A percentile compares a stretch with the other conserved stretches of the same genome.
phyloP scores from a whole-genome alignment of 2,888 invertebrate species.

The Ceramica pisi region DNA sequence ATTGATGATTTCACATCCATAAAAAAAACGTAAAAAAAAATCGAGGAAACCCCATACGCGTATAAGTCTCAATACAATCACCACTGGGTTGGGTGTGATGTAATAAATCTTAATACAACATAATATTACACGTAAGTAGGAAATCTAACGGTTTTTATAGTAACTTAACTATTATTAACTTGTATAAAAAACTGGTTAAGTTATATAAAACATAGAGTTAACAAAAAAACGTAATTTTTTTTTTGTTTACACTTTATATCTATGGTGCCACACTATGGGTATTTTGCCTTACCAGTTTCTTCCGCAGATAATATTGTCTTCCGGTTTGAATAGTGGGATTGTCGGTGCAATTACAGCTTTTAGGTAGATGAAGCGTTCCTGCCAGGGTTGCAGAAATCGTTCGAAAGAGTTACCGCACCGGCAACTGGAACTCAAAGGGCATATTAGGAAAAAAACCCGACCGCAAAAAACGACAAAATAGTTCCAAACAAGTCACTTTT shows the following conservation, averaged over 20 bases:
- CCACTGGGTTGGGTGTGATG: background rate
- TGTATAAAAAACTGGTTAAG: background rate
- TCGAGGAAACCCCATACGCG: constrained; percentile 8
- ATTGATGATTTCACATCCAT: no score
- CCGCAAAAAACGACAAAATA: no score
- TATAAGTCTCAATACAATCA: background rate
- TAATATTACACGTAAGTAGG: background rate
- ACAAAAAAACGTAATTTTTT: background rate
- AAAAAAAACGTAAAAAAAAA: no score
- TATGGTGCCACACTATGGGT: background rate
- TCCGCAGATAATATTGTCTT: background rate
- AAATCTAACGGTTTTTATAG: background rate
- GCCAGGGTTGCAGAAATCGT: no score
- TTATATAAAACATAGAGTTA: background rate
- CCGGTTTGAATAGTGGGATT: background rate
- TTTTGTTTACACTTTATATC: background rate
- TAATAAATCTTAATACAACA: background rate
- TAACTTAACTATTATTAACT: background rate
- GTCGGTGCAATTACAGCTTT: no score
- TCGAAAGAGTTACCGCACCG: no score
- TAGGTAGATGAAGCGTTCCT: no score
- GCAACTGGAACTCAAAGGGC: no score
- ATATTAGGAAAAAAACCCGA: no score
- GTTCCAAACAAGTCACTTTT: no score
- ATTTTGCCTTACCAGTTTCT: background rate